phyloP scores from a whole-genome alignment of 1,140 invertebrate genomes.

The Phortica variegata region DNA sequence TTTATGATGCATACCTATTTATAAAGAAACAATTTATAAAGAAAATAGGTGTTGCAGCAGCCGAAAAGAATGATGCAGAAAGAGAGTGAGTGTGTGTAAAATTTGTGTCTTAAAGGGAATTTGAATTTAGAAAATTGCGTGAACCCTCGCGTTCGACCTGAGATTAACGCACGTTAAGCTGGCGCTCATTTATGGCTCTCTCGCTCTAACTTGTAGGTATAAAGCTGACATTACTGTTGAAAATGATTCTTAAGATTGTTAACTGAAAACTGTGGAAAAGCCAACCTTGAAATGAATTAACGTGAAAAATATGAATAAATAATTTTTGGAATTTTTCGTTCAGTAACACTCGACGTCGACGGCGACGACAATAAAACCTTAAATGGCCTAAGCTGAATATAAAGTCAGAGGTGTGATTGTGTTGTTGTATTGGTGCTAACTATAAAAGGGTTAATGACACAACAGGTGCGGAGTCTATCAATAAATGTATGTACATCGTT shows the following conservation, averaged over 20 bases:
- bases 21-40: conserved; percentile 20
- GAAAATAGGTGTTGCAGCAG: too few relatives aligned
- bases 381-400: conserved; percentile 19
- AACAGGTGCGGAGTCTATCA: too few relatives aligned
- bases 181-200: conserved; percentile 26
- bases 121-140: conserved; percentile 31
- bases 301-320: conserved; percentile 43
- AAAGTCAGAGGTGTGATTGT: conserved; percentile 33
- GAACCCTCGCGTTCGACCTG: conserved; percentile 13
- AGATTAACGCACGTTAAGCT: conserved; percentile 42
- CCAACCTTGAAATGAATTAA: conserved; percentile 46
- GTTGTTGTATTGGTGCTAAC: background rate
- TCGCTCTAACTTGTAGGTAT: too few relatives aligned
- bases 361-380: conserved; percentile 3
- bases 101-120: too few relatives aligned
- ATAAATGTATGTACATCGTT: too few relatives aligned
- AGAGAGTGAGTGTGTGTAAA: conserved; percentile 11
- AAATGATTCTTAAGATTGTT: conserved; percentile 1
- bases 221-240: conserved; percentile 10
- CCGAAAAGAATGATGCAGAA: conserved; percentile 1
- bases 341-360: background rate
- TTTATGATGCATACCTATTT: conserved; percentile 52
- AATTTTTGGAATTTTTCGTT: conserved; percentile 13
- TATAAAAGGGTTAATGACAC: too few relatives aligned
- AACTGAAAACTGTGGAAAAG: conserved; percentile 20